Evolutionary conservation across 2,113 vertebrate genomes (phyloP).

Genomic region (Hyla sarda): DNA sequence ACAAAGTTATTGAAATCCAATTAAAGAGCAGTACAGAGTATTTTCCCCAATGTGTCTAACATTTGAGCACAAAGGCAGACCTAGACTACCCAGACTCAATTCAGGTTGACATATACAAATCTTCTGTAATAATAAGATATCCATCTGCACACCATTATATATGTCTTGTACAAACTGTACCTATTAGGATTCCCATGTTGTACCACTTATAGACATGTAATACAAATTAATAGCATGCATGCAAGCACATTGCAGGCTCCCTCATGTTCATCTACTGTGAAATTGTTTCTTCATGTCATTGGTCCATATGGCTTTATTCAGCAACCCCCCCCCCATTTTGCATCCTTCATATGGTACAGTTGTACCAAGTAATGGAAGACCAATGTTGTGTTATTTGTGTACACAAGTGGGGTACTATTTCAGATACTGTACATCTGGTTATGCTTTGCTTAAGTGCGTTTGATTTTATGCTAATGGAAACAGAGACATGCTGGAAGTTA

Average conservation of each 20-base stretch:
- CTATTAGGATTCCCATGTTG: slow-evolving; percentile 45
- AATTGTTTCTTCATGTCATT: slow-evolving; percentile 32
- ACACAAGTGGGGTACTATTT: not conserved
- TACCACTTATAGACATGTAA: slow-evolving; percentile 39
- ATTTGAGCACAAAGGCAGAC: not conserved
- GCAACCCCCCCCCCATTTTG: not conserved
- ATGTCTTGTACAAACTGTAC: slow-evolving; percentile 16
- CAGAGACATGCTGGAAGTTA: not conserved
- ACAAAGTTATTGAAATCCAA: not conserved
- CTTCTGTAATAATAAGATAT: slow-evolving; percentile 14
- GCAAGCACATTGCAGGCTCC: slow-evolving; percentile 3
- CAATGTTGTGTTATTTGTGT: not conserved
- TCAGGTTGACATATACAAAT: slow-evolving; percentile 18
- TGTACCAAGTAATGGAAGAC: not conserved
- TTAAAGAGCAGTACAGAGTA: not conserved
- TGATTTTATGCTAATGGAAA: not conserved
- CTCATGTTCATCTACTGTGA: slow-evolving; percentile 11
- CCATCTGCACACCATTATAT: slow-evolving; percentile 32
- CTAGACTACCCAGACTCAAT: not conserved
- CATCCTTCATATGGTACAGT: not conserved
- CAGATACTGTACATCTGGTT: slow-evolving; percentile 8
- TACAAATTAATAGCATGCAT: slow-evolving; percentile 32
- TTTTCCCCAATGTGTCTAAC: not conserved
- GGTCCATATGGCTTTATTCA: not conserved
- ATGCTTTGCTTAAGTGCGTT: not conserved